phyloP scores from a whole-genome alignment of 2,888 invertebrate species.

The Cybosia mesomella region DNA sequence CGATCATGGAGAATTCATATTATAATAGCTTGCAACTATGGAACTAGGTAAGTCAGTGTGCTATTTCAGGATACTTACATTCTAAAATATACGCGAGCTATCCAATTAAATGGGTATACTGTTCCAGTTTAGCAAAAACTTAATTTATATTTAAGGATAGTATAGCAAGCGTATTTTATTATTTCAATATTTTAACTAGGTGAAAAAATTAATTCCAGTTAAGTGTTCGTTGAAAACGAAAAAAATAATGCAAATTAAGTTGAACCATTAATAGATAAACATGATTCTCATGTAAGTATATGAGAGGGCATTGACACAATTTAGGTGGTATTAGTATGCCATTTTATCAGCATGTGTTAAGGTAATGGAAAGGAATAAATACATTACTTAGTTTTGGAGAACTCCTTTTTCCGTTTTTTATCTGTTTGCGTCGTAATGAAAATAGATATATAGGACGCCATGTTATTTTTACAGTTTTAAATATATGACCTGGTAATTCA shows the following conservation, averaged over 20 bases:
- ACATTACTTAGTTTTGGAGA: too few species aligned
- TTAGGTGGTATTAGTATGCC: neutral
- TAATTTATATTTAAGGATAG: neutral
- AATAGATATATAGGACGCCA: too few species aligned
- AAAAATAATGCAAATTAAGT: neutral
- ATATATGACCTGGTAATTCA: too few species aligned
- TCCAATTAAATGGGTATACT: neutral
- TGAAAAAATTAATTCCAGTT: neutral
- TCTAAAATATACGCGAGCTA: constrained; percentile 14
- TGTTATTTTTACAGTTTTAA: too few species aligned
- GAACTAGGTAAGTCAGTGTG: constrained; percentile 56
- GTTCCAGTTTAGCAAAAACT: constrained; percentile 35
- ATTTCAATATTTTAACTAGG: neutral
- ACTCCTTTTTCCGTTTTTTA: too few species aligned
- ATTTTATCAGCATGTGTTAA: neutral
- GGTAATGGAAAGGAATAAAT: too few species aligned
- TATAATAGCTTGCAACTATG: constrained; percentile 45
- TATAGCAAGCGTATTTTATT: neutral
- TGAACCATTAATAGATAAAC: neutral
- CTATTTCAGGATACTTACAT: constrained; percentile 23
- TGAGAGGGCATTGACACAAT: neutral
- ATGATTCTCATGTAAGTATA: neutral
- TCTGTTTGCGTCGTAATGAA: too few species aligned
- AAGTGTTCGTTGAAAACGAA: neutral
- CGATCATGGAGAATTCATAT: constrained; percentile 62